Evolutionary conservation across 2,888 invertebrate genomes (phyloP).

Genomic region (Cyclophora punctaria): DNA sequence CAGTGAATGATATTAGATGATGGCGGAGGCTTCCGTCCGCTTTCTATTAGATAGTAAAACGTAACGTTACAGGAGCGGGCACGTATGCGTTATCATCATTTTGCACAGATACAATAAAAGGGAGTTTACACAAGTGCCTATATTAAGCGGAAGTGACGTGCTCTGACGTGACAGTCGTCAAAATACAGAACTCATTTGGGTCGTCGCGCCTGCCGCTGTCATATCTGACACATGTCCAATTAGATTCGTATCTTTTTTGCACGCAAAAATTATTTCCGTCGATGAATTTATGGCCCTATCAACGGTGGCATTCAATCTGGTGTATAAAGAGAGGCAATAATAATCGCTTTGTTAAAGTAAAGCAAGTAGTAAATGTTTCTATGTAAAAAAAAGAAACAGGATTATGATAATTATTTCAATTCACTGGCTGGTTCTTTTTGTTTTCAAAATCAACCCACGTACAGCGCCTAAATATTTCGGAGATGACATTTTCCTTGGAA

Average conservation of each 20-base stretch:
- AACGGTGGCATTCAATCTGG: too few relatives aligned
- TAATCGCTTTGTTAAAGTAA: too few relatives aligned
- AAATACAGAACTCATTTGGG: constrained; percentile 25
- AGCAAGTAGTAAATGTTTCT: too few relatives aligned
- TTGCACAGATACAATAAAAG: background rate
- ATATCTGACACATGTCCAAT: constrained; percentile 36
- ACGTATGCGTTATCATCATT: too few relatives aligned
- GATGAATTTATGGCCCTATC: too few relatives aligned
- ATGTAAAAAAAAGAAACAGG: too few relatives aligned
- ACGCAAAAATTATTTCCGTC: constrained; percentile 11
- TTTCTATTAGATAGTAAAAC: background rate
- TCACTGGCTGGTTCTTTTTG: too few relatives aligned
- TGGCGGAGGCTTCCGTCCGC: constrained; percentile 8
- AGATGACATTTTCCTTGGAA: background rate
- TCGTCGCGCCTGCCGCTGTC: constrained; percentile 22
- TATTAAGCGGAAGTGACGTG: constrained; percentile 11
- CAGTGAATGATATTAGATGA: constrained; percentile 11
- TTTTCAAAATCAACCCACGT: too few relatives aligned
- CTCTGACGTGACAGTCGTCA: constrained; percentile 21
- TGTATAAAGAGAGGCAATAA: too few relatives aligned
- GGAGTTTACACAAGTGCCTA: background rate
- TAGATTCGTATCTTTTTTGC: constrained; percentile 29
- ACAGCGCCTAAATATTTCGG: too few relatives aligned
- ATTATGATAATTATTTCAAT: too few relatives aligned
- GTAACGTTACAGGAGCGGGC: too few relatives aligned